Percentiles rank a stretch among this genome's conserved stretches.
Conservation (phyloP, 2,888 invertebrate species). For the Sphaeridia pumilis region DNA sequence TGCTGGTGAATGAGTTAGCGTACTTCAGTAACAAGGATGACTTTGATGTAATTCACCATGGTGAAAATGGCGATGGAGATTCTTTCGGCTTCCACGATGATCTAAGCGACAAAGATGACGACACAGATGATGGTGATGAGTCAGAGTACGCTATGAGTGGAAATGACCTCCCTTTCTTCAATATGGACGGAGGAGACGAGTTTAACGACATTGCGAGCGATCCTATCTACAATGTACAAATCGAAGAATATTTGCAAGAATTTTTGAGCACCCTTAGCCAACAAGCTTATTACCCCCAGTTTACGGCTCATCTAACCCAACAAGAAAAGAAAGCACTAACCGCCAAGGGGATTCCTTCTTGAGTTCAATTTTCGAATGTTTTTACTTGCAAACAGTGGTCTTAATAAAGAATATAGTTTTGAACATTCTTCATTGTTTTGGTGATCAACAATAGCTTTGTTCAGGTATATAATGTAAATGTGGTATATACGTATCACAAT, state of each 20-base stretch:
- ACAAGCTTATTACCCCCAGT: constrained; percentile 51
- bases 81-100: constrained; percentile 39
- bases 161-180: constrained; percentile 37
- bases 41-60: constrained; percentile 8
- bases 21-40: constrained; percentile 16
- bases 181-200: constrained; percentile 39
- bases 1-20: constrained; percentile 54
- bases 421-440: too few species aligned
- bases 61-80: constrained; percentile 21
- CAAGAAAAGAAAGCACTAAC: constrained; percentile 47
- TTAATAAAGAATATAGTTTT: too few species aligned
- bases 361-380: too few species aligned
- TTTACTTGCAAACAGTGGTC: too few species aligned
- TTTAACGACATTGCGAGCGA: constrained; percentile 51
- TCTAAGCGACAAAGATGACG: constrained; percentile 39
- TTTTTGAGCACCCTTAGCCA: constrained; percentile 52
- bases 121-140: constrained; percentile 40
- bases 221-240: constrained; percentile 51
- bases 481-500: constrained; percentile 16
- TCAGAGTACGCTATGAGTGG: constrained; percentile 37
- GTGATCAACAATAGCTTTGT: too few species aligned
- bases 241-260: constrained; percentile 52
- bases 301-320: constrained; percentile 49
- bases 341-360: constrained; percentile 21
- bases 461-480: too few species aligned